Conservation (phyloP, 2,797 vertebrate species). For the Cynopterus sphinx region DNA sequence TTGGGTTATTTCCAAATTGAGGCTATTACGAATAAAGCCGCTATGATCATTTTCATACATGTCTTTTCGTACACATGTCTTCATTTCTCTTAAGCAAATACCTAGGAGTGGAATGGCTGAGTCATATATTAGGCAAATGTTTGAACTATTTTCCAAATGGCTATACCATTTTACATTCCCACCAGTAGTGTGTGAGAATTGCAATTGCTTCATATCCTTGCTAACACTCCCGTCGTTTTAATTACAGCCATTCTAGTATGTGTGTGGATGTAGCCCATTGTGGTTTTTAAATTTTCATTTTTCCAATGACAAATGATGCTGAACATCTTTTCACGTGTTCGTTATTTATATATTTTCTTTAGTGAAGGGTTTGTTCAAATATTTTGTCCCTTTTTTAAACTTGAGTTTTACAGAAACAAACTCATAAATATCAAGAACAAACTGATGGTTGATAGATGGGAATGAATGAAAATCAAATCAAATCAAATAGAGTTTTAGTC, state of each 20-base stretch:
- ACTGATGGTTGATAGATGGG: neutral
- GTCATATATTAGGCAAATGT: neutral
- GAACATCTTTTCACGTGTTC: neutral
- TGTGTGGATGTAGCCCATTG: neutral
- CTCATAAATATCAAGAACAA: neutral
- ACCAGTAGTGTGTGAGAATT: neutral
- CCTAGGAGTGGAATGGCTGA: neutral
- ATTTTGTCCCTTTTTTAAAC: neutral
- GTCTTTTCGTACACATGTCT: neutral
- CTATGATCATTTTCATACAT: neutral
- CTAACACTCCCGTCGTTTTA: neutral
- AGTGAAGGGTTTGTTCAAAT: neutral
- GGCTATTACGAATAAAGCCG: neutral
- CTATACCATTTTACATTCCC: neutral
- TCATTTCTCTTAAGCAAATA: constrained; percentile 18
- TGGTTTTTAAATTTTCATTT: neutral
- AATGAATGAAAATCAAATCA: neutral
- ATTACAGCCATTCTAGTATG: neutral
- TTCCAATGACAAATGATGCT: neutral
- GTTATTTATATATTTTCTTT: neutral
- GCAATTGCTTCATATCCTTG: neutral
- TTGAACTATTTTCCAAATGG: neutral
- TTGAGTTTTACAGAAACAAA: neutral
- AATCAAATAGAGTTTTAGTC: neutral
- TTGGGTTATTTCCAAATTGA: neutral